Base-by-base conservation (phyloP, 1,140 invertebrate species). In the Brachionus angularis region DNA sequence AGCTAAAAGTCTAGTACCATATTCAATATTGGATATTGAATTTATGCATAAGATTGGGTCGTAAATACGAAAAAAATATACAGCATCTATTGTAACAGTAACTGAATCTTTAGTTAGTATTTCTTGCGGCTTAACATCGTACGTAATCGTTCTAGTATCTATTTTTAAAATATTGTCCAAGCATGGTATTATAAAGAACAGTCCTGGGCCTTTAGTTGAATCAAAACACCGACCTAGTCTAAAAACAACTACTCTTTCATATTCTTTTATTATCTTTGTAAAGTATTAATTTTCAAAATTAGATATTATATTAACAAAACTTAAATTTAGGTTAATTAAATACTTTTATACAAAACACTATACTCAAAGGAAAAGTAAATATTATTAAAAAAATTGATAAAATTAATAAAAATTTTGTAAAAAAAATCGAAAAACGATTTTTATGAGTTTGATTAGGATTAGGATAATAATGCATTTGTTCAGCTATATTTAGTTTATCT, bases 91-190 rank as follows among this genome's bases (percentile, higher is more conserved):
- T 10, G 55, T 71, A 10, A 74, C 73, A 21, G 74, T 73, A 1
- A 74, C 74, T 7, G 72, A 73, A 64, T 74, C 74, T 72, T 67
- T 74, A 12, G 74, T 74, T 49, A 74, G 33, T 27, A 74, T 73
- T 52, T 74, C 74, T 36, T 74, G 74, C 27, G 58, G 71, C 23
- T 73, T 70, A 5, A 74, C 73, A 71, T 74, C 73, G 44, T 70
- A 72, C 5, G 72, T 73, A 16, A 72, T n/a, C 31, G 62, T 62
- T 67, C 62, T 67, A 10, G 4, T 16, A 23, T 14, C 72, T 25
- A 73, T 72, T 5, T 29, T n/a, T 18, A 25, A 7, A 29, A 27
- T 16, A 16, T n/a, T 64, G 33, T 73, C 72, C n/a, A 73, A 14
- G 16, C 31, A 73, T 2, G 72, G 72, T 12, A 70, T 18, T 14